These are phyloP conservation scores for Stenodema calcarata DNA, from an alignment of 2,888 invertebrate species.

Conservation along the genomic window DNA sequence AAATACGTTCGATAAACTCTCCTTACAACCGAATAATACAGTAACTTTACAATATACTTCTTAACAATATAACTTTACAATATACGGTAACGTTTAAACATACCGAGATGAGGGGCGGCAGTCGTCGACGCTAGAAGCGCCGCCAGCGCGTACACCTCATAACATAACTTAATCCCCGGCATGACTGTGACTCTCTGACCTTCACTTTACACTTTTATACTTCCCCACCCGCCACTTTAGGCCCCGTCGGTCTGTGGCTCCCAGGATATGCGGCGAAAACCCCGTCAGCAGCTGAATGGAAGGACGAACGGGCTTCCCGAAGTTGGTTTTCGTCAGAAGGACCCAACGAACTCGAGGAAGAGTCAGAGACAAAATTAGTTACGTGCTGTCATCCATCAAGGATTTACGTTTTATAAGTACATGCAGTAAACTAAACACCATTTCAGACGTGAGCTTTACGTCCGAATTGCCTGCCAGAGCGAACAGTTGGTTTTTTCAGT, in stretches of 20 bases:
- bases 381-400: not conserved
- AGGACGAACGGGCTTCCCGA: not conserved
- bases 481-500: no score
- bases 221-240: not conserved
- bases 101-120: not conserved
- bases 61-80: no score
- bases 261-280: not conserved
- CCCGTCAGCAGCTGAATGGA: not conserved
- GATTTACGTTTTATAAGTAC: no score
- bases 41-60: no score
- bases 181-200: slow-evolving; percentile 23
- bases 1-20: no score
- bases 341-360: not conserved
- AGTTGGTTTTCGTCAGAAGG: not conserved
- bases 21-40: no score
- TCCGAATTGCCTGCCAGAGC: no score
- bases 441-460: no score
- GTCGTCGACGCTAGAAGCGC: not conserved
- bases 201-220: slow-evolving; percentile 9
- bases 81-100: not conserved
- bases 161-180: slow-evolving; percentile 17
- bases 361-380: not conserved
- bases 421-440: no score
- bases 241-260: not conserved
- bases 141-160: not conserved